phyloP scores from a whole-genome alignment of 2,113 vertebrate genomes.

The Pygathrix nemaeus region DNA sequence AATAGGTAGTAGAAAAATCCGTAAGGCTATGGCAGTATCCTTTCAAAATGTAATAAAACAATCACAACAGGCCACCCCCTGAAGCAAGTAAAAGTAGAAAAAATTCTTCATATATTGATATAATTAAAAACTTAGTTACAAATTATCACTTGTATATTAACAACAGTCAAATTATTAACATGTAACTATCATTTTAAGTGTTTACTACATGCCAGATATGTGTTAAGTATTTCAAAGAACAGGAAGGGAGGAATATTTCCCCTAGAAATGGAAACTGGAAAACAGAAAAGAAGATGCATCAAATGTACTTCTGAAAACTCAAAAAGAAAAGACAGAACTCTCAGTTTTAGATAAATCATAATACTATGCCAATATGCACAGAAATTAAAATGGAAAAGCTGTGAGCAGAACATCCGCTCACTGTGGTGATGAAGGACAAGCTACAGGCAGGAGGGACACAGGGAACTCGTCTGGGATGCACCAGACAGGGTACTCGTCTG shows the following conservation, averaged over 20 bases:
- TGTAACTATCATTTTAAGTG: not conserved
- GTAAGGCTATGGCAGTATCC: not conserved
- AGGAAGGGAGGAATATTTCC: not conserved
- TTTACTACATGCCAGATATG: not conserved
- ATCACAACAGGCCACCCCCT: not conserved
- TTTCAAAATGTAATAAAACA: slow-evolving; percentile 45
- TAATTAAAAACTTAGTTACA: slow-evolving; percentile 4
- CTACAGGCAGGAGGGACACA: slow-evolving; percentile 40
- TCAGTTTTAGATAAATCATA: slow-evolving; percentile 14
- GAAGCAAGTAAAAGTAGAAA: slow-evolving; percentile 37
- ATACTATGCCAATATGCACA: not conserved
- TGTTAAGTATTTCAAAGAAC: not conserved
- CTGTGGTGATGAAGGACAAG: slow-evolving; percentile 33
- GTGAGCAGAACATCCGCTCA: slow-evolving; percentile 15
- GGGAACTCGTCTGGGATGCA: not conserved
- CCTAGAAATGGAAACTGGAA: slow-evolving; percentile 20
- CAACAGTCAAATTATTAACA: slow-evolving; percentile 13
- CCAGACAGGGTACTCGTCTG: not conserved
- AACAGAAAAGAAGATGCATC: not conserved
- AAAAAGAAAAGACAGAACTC: slow-evolving; percentile 39
- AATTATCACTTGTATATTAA: slow-evolving; percentile 29
- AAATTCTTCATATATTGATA: slow-evolving; percentile 20
- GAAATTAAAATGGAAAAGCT: slow-evolving; percentile 35
- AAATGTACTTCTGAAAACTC: slow-evolving; percentile 13
- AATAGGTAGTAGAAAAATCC: not conserved